Conservation (phyloP, 2,888 invertebrate genomes). For the Pegoplata infirma region DNA sequence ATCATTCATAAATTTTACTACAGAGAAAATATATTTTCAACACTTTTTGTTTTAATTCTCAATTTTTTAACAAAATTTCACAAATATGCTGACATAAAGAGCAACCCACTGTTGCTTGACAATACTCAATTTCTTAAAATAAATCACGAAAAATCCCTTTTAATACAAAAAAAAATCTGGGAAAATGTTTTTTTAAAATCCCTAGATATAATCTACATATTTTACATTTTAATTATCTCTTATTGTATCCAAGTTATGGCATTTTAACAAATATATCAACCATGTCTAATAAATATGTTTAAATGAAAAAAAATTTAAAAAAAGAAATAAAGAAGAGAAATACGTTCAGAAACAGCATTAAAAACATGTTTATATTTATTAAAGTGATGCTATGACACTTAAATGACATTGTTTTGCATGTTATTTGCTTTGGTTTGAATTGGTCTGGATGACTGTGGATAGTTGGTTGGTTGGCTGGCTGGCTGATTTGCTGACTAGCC, state of each 20-base stretch:
- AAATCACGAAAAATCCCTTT: background rate
- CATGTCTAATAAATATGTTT: constrained; percentile 54
- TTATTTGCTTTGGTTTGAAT: constrained; percentile 38
- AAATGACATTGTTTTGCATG: constrained; percentile 49
- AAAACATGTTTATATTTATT: constrained; percentile 46
- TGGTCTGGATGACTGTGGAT: constrained; percentile 13
- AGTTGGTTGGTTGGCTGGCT: constrained; percentile 14
- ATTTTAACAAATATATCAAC: constrained; percentile 42
- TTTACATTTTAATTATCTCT: constrained; percentile 4
- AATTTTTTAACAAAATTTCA: no score
- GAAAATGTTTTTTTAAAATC: background rate
- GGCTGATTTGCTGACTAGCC: constrained; percentile 36
- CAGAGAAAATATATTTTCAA: no score
- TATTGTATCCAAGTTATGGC: constrained; percentile 37
- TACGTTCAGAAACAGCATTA: background rate
- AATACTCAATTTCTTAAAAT: no score
- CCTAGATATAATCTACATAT: no score
- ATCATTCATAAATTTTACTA: no score
- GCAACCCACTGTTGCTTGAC: no score
- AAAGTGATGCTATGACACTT: constrained; percentile 60
- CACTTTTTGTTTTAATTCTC: no score
- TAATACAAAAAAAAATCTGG: background rate
- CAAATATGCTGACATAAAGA: no score
- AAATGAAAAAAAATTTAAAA: constrained; percentile 12
- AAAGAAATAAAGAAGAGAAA: background rate